Conservation (phyloP, 2,113 vertebrate species). For the Maccullochella peelii region DNA sequence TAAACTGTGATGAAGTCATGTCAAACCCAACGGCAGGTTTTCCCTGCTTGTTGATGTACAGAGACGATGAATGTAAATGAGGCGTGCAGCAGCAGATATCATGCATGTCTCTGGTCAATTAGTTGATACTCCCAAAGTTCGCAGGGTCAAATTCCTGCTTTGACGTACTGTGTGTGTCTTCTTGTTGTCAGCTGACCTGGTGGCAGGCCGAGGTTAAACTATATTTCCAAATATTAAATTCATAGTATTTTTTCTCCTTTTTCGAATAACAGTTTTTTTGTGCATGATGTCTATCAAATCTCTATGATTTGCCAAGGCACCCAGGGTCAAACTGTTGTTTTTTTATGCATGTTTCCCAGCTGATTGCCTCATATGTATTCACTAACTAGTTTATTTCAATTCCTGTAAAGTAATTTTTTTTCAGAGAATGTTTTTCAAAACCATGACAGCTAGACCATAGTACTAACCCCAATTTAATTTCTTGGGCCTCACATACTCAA, state of each 20-base stretch:
- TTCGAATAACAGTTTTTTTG: constrained; percentile 26
- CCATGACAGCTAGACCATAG: not conserved
- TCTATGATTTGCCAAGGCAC: not conserved
- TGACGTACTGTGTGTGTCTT: not conserved
- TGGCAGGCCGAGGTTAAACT: not conserved
- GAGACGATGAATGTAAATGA: constrained; percentile 61
- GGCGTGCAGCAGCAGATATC: not conserved
- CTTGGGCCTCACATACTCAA: not conserved
- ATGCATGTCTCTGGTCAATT: constrained; percentile 44
- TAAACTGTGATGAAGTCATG: constrained; percentile 30
- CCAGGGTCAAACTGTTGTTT: constrained; percentile 1
- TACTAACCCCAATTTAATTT: not conserved
- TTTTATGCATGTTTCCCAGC: constrained; percentile 2
- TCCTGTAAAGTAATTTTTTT: not conserved
- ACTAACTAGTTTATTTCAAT: not conserved
- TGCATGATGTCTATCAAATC: not conserved
- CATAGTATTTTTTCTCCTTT: not conserved
- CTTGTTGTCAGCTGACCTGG: not conserved
- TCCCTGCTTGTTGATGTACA: not conserved
- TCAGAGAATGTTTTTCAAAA: not conserved
- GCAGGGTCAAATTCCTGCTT: constrained; percentile 32
- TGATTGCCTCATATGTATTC: constrained; percentile 29
- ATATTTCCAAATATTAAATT: not conserved
- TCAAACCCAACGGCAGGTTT: not conserved
- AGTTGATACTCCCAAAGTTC: not conserved